A percentile compares a stretch with the other conserved stretches of the same genome.
Evolutionary conservation across 2,888 invertebrate genomes (phyloP).

Genomic region (Synanthedon formicaeformis): DNA sequence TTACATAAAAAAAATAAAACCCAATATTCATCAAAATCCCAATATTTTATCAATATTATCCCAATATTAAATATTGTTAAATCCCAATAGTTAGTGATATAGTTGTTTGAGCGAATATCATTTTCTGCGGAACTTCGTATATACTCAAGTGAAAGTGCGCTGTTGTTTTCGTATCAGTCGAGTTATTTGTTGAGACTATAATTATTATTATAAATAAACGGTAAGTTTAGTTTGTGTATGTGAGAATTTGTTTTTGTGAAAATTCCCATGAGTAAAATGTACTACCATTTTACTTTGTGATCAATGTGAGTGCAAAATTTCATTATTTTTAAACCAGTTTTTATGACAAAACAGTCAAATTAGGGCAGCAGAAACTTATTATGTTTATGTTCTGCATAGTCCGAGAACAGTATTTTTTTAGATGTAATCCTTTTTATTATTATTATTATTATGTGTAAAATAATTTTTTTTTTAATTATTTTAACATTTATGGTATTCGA

Average conservation of each 20-base stretch:
- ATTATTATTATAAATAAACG: too few relatives aligned
- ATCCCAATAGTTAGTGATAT: too few relatives aligned
- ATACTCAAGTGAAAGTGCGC: too few relatives aligned
- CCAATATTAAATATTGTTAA: too few relatives aligned
- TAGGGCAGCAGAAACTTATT: conserved; percentile 54
- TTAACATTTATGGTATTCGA: conserved; percentile 65
- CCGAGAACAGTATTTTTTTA: conserved; percentile 69
- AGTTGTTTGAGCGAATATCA: too few relatives aligned
- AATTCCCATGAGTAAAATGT: conserved; percentile 67
- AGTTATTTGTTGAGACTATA: too few relatives aligned
- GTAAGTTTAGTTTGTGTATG: too few relatives aligned
- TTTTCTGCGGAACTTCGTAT: too few relatives aligned
- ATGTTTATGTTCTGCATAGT: conserved; percentile 58
- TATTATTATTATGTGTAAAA: conserved; percentile 29
- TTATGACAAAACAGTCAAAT: conserved; percentile 35
- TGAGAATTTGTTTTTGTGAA: conserved; percentile 1
- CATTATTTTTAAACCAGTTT: conserved; percentile 48
- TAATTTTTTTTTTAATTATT: conserved; percentile 47
- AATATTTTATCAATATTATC: too few relatives aligned
- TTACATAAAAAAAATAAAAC: too few relatives aligned
- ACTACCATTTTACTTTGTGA: conserved; percentile 66
- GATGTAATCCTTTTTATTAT: conserved; percentile 51
- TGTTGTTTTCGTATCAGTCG: too few relatives aligned
- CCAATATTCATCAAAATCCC: too few relatives aligned
- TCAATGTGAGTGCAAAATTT: conserved; percentile 66